Evolutionary conservation across 2,888 invertebrate genomes (phyloP).

Genomic region (Pimpla rufipes): DNA sequence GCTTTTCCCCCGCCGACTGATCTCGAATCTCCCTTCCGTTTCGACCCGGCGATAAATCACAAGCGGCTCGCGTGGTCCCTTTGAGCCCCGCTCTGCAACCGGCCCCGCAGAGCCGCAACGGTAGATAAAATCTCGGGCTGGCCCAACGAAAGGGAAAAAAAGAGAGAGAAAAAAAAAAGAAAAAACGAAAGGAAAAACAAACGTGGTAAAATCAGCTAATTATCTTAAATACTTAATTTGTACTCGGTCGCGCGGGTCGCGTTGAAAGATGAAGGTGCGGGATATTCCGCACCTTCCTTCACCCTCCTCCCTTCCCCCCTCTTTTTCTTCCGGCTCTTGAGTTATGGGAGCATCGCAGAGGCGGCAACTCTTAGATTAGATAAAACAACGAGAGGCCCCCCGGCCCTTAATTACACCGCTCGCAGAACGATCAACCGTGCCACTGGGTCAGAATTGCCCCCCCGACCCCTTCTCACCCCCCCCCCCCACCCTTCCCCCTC

Average conservation of each 20-base stretch:
- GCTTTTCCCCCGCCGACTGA: neutral
- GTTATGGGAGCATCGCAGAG: slow-evolving; percentile 22
- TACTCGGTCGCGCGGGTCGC: slow-evolving; percentile 58
- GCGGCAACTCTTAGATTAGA: slow-evolving; percentile 66
- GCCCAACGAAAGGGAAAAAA: slow-evolving; percentile 64
- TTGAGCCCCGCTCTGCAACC: slow-evolving; percentile 24
- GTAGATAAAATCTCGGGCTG: slow-evolving; percentile 18
- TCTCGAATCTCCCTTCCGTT: slow-evolving; percentile 32
- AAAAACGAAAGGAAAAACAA: slow-evolving; percentile 67
- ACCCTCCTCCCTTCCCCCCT: neutral
- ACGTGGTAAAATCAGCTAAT: slow-evolving; percentile 74
- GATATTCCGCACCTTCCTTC: slow-evolving; percentile 27
- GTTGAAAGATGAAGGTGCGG: slow-evolving; percentile 50
- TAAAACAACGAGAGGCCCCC: slow-evolving; percentile 41
- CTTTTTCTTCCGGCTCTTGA: neutral
- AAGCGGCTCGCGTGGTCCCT: slow-evolving; percentile 38
- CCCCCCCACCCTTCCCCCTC: neutral
- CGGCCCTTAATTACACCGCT: slow-evolving; percentile 67
- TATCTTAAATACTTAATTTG: slow-evolving; percentile 81
- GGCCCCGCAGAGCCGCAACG: neutral
- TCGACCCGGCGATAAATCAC: slow-evolving; percentile 59
- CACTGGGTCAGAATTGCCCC: slow-evolving; percentile 61
- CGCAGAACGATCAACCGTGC: slow-evolving; percentile 65
- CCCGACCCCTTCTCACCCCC: neutral
- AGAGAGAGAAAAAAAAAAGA: neutral